Evolutionary conservation across 2,888 invertebrate species (phyloP).

Genomic region (Volucella zonaria): DNA sequence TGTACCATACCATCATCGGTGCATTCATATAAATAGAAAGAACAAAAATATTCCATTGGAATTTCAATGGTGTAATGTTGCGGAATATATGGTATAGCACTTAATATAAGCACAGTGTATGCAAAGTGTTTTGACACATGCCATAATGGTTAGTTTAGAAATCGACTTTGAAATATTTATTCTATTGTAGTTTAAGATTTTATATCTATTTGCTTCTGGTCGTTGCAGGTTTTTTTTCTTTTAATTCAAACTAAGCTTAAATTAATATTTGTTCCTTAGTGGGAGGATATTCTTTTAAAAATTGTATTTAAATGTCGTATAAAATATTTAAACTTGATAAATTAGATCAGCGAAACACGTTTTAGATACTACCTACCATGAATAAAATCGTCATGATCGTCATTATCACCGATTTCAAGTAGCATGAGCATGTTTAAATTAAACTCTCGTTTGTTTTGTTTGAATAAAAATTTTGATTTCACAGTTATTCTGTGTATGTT

Average conservation of each 20-base stretch:
- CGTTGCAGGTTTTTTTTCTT: constrained; percentile 29
- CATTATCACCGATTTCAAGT: constrained; percentile 48
- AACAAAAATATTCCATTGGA: constrained; percentile 61
- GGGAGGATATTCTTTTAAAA: constrained; percentile 28
- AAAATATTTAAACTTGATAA: constrained; percentile 3
- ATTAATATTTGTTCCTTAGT: constrained; percentile 27
- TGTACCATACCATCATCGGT: constrained; percentile 51
- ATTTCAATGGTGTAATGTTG: constrained; percentile 65
- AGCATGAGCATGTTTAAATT: constrained; percentile 51
- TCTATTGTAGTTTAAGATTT: constrained; percentile 75
- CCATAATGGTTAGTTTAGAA: constrained; percentile 31
- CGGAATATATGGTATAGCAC: constrained; percentile 35
- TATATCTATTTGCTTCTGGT: constrained; percentile 30
- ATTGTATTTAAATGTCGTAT: constrained; percentile 17
- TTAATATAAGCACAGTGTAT: constrained; percentile 24
- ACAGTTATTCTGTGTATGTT: constrained; percentile 48
- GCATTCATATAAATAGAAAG: constrained; percentile 62
- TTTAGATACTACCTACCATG: constrained; percentile 35
- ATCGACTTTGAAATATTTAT: constrained; percentile 69
- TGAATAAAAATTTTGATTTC: constrained; percentile 60
- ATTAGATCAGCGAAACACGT: constrained; percentile 39
- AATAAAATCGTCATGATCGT: neutral
- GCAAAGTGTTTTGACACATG: constrained; percentile 60
- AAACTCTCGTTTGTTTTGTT: constrained; percentile 53
- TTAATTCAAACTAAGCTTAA: constrained; percentile 5